These are phyloP conservation scores for Grallaria varia DNA, from an alignment of 2,113 vertebrate species.

Conservation along the genomic window DNA sequence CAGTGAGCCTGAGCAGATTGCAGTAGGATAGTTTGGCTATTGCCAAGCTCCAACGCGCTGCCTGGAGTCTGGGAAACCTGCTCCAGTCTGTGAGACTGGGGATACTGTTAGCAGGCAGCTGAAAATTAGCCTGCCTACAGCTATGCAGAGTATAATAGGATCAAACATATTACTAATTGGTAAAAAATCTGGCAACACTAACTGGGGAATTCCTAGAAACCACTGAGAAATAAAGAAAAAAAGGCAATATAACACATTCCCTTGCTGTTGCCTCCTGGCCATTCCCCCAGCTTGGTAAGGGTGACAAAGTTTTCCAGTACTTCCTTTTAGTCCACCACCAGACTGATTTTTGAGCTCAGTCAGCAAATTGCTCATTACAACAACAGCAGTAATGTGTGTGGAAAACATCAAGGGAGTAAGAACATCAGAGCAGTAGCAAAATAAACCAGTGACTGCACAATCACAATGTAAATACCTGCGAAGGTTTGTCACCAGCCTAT, in stretches of 20 bases:
- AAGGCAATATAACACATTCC: background rate
- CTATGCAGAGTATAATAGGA: background rate
- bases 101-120: background rate
- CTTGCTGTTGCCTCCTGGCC: accelerated
- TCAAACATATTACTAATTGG: background rate
- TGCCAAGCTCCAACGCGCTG: background rate
- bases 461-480: background rate
- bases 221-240: background rate
- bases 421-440: background rate
- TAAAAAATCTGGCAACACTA: background rate
- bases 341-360: background rate
- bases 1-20: background rate
- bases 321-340: background rate
- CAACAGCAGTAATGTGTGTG: background rate
- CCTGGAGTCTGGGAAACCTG: background rate
- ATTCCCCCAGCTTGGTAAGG: accelerated
- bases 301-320: background rate
- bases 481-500: background rate
- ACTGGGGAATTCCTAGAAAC: background rate
- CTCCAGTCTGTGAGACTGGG: background rate
- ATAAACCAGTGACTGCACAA: background rate
- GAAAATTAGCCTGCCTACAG: background rate
- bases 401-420: background rate
- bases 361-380: background rate
- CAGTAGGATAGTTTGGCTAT: background rate